Evolutionary conservation across 2,797 vertebrate species (phyloP).

Genomic region (Euthynnus affinis): DNA sequence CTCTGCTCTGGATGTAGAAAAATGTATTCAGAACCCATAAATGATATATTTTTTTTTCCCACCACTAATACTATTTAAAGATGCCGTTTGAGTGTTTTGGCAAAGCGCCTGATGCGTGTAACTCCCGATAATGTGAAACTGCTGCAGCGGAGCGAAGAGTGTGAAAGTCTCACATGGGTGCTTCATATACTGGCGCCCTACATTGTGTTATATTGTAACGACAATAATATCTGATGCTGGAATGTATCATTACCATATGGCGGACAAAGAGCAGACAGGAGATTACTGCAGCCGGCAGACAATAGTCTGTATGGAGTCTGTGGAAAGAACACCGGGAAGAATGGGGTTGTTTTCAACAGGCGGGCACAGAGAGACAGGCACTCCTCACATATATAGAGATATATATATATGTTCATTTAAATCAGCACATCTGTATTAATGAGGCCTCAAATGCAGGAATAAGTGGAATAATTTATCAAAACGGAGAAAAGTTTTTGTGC

Average conservation of each 20-base stretch:
- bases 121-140: constrained; percentile 1
- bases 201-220: neutral
- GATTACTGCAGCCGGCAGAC: constrained; percentile 14
- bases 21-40: constrained; percentile 21
- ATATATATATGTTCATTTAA: no score
- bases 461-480: no score
- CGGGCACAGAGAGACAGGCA: neutral
- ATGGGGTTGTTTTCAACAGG: neutral
- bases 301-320: constrained; percentile 26
- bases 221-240: neutral
- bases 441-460: no score
- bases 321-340: constrained; percentile 12
- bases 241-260: neutral
- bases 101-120: constrained; percentile 20
- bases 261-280: constrained; percentile 9
- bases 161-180: neutral
- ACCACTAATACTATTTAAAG: constrained; percentile 46
- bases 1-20: neutral
- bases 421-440: no score
- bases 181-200: neutral
- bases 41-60: constrained; percentile 30
- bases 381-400: no score
- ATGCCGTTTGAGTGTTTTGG: constrained; percentile 48
- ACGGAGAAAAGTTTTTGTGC: no score
- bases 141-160: neutral